Conservation (phyloP, 2,888 invertebrate species). For the Pterostichus niger region DNA sequence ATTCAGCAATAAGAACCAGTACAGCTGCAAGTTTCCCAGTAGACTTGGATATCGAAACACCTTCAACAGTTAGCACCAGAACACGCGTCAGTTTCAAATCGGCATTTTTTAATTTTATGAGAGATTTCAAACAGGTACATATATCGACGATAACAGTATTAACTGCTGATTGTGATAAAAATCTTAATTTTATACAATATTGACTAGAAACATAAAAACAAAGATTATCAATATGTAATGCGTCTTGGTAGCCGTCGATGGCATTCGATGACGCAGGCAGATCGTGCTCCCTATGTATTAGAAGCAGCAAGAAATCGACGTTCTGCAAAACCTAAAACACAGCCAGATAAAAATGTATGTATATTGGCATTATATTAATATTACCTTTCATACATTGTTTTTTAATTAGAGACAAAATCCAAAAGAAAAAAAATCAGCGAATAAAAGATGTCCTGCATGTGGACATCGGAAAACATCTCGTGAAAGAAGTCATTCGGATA, state of each 20-base stretch:
- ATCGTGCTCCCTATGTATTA: slow-evolving; percentile 21
- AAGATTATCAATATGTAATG: slow-evolving; percentile 1
- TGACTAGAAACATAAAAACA: slow-evolving; percentile 11
- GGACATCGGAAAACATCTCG: not conserved
- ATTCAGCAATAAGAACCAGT: not conserved
- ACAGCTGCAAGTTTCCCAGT: not conserved
- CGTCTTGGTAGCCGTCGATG: slow-evolving; percentile 33
- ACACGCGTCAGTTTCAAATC: slow-evolving; percentile 1
- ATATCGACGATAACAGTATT: too few species aligned
- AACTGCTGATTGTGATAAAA: too few species aligned
- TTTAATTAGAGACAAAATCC: not conserved
- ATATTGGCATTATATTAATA: not conserved
- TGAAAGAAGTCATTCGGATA: not conserved
- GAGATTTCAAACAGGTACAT: slow-evolving; percentile 28
- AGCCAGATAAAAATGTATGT: not conserved
- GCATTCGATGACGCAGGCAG: slow-evolving; percentile 32
- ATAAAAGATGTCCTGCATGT: slow-evolving; percentile 20
- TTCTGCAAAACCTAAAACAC: not conserved
- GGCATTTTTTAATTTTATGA: slow-evolving; percentile 36
- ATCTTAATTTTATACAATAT: not conserved
- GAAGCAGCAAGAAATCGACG: slow-evolving; percentile 42
- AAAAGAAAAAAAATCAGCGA: not conserved
- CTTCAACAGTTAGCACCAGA: not conserved
- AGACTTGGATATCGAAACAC: not conserved
- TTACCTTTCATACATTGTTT: not conserved